phyloP scores from a whole-genome alignment of 2,797 vertebrate genomes.

The Odontamblyopus lacepedii region DNA sequence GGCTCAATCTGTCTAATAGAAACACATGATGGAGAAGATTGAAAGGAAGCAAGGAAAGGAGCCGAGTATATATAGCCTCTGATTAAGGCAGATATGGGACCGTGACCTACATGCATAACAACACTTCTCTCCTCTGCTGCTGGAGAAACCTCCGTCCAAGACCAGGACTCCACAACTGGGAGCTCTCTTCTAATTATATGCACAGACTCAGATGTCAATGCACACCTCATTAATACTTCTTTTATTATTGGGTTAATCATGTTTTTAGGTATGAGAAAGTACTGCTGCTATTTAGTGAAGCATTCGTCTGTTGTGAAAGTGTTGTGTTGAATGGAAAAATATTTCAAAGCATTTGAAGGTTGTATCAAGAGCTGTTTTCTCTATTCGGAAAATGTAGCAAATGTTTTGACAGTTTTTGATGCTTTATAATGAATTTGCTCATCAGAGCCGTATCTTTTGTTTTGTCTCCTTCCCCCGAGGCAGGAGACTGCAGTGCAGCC shows the following conservation, averaged over 20 bases:
- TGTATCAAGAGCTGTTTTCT: neutral
- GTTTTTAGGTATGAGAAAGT: conserved; percentile 50
- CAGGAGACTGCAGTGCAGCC: too few relatives aligned
- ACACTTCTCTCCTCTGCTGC: conserved; percentile 74
- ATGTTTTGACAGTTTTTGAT: too few relatives aligned
- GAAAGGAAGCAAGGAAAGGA: conserved; percentile 74
- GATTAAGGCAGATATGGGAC: conserved; percentile 83
- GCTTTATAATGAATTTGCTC: too few relatives aligned
- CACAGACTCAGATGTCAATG: conserved; percentile 70
- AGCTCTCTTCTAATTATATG: conserved; percentile 79
- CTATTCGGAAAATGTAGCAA: neutral
- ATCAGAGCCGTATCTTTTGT: too few relatives aligned
- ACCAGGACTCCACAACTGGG: conserved; percentile 78
- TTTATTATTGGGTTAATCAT: conserved; percentile 70
- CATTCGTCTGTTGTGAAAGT: conserved; percentile 16
- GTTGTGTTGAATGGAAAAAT: conserved; percentile 44
- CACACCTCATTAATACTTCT: conserved; percentile 72
- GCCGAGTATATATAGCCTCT: conserved; percentile 83
- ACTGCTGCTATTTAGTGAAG: conserved; percentile 28
- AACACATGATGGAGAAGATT: conserved; percentile 64
- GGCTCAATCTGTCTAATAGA: conserved; percentile 69
- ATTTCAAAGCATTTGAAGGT: neutral
- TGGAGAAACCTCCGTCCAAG: conserved; percentile 74
- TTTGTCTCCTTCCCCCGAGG: too few relatives aligned
- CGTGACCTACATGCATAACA: conserved; percentile 85